Evolutionary conservation across 2,888 invertebrate genomes (phyloP).

Genomic region (Mactromeris polynyma): DNA sequence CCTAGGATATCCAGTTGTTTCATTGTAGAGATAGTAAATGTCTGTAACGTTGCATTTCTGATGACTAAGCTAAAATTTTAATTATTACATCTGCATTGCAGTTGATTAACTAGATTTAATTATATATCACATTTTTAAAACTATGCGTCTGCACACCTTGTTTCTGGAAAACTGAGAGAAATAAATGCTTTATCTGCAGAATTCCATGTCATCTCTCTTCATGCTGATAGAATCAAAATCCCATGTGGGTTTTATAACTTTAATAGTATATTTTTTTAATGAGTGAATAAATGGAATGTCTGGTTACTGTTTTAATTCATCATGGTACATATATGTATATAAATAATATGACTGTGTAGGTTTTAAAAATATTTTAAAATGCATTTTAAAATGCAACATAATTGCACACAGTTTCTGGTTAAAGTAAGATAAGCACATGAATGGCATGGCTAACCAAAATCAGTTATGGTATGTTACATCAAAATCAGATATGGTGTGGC

Average conservation of each 20-base stretch:
- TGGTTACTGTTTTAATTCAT: not conserved
- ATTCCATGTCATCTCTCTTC: not conserved
- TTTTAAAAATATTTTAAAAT: too few species aligned
- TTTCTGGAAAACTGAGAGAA: not conserved
- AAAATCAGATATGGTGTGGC: too few species aligned
- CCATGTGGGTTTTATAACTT: not conserved
- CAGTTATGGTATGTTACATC: too few species aligned
- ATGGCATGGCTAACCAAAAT: too few species aligned
- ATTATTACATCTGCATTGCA: not conserved
- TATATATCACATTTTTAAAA: slow-evolving; percentile 1
- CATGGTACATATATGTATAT: too few species aligned
- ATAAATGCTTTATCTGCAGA: not conserved
- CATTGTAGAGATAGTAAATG: not conserved
- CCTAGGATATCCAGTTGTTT: not conserved
- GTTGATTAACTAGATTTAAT: not conserved
- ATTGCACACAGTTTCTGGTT: too few species aligned
- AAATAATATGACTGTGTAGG: too few species aligned
- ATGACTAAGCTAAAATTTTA: not conserved
- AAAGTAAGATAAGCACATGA: too few species aligned
- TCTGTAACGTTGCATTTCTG: not conserved
- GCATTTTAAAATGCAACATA: too few species aligned
- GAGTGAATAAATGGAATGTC: not conserved
- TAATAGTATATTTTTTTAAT: not conserved
- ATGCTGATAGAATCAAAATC: not conserved
- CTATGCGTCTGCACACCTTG: not conserved